These are phyloP conservation scores for Rutilus rutilus DNA, from an alignment of 2,113 vertebrate species.

Conservation along the genomic window DNA sequence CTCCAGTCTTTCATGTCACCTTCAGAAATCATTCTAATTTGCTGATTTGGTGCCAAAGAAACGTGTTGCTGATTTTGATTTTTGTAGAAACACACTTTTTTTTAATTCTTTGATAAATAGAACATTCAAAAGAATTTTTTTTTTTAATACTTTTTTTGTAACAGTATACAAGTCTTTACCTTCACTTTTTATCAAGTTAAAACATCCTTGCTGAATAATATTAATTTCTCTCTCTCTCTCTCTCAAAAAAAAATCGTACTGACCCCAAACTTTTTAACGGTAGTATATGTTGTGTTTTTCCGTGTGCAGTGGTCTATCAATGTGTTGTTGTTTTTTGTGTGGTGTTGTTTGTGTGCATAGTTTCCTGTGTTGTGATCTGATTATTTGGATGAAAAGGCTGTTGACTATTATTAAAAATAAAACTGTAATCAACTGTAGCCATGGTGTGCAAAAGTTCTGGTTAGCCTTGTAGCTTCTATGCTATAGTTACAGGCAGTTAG, in stretches of 20 bases:
- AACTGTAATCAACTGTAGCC: not conserved
- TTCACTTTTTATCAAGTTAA: not conserved
- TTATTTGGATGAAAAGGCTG: not conserved
- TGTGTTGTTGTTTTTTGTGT: slow-evolving; percentile 3
- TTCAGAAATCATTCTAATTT: not conserved
- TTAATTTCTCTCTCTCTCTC: not conserved
- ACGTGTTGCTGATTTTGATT: not conserved
- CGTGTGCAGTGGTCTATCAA: not conserved
- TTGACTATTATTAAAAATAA: not conserved
- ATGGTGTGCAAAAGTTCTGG: not conserved
- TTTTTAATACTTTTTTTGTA: not conserved
- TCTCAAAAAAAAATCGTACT: not conserved
- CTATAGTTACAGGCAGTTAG: not conserved
- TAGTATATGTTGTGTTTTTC: not conserved
- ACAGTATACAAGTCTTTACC: not conserved
- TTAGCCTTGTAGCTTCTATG: not conserved
- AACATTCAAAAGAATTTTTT: not conserved
- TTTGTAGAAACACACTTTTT: not conserved
- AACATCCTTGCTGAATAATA: not conserved
- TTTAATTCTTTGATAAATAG: not conserved
- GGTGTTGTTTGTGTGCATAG: not conserved
- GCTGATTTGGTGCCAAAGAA: not conserved
- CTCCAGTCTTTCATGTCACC: not conserved
- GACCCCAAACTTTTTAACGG: not conserved
- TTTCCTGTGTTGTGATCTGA: not conserved